Evolutionary conservation across 2,888 invertebrate genomes (phyloP), one percentile per base, ranked within the genome.

Genomic region (Crepidodera aurea): DNA sequence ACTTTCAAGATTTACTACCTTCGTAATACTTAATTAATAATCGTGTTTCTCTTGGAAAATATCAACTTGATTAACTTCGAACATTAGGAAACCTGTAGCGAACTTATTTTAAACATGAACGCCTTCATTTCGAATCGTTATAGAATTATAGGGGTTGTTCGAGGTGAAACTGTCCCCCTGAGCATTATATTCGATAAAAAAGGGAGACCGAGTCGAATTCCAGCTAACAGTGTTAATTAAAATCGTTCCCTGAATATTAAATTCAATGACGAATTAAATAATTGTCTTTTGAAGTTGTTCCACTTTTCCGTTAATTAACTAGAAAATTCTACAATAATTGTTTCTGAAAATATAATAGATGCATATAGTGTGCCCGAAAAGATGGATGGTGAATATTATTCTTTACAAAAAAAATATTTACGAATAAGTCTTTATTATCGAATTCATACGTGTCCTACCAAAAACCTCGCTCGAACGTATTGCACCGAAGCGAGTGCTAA

Each of bases 51-150:
- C 44, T 46, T 32, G 55, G 55, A 55, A 55, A 55, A 55, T 55
- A 55, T 55, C 55, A 55, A 55, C 55, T 55, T 46, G 32, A 55
- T 55, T 55, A 55, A 55, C 55, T 44, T 27, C 34, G 22, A 55
- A 55, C 34, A 55, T 46, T 32, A 44, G 46, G 55, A 44, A 46
- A 46, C 55, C 55, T 44, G 55, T 55, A 55, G 34, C 25, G 22
- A 40, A 39, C 39, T 40, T 40, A 16, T 53, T 27, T 16, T 6
- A 40, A 53, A 53, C 39, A 25, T 2, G 53, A 25, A 19, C 39
- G 18, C 37, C 37, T 53, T 27, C 37, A 40, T 53, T 53, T 53
- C 13, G 27, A 22, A 25, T 37, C 40, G 22, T 39, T 39, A 39
- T 40, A 25, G 53, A 53, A 53, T 53, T 53, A 25, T 19, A 25